Evolutionary conservation across 2,888 invertebrate species (phyloP).

Genomic region (Argyresthia albistria): DNA sequence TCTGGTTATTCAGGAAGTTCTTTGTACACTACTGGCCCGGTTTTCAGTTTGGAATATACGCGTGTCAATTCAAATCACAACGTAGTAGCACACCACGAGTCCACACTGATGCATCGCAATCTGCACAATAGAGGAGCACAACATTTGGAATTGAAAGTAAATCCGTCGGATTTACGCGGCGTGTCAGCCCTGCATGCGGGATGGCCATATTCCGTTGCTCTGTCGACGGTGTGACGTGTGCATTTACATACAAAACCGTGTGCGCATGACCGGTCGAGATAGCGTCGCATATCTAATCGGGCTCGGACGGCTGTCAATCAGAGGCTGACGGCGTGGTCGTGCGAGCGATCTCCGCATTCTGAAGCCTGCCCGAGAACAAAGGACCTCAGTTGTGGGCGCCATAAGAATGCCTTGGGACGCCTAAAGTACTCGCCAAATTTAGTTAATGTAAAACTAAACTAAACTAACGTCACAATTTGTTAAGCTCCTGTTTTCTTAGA

Average conservation of each 20-base stretch:
- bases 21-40: too few relatives aligned
- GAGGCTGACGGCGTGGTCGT: neutral
- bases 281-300: conserved; percentile 58
- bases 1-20: too few relatives aligned
- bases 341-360: neutral
- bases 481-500: too few relatives aligned
- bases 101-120: neutral
- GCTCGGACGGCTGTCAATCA: conserved; percentile 15
- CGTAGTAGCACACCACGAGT: neutral
- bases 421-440: too few relatives aligned
- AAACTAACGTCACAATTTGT: too few relatives aligned
- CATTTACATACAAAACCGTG: conserved; percentile 32
- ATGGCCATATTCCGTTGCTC: neutral
- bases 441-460: too few relatives aligned
- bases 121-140: neutral
- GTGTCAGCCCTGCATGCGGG: neutral
- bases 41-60: too few relatives aligned
- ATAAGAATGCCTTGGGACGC: too few relatives aligned
- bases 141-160: neutral
- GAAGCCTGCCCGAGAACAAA: too few relatives aligned
- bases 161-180: conserved; percentile 1
- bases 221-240: conserved; percentile 1
- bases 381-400: too few relatives aligned
- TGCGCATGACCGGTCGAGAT: conserved; percentile 44
- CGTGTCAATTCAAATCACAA: too few relatives aligned